Evolutionary conservation across 2,888 invertebrate genomes (phyloP), one percentile per base, ranked within the genome.

Genomic region (Crocallis elinguaria): DNA sequence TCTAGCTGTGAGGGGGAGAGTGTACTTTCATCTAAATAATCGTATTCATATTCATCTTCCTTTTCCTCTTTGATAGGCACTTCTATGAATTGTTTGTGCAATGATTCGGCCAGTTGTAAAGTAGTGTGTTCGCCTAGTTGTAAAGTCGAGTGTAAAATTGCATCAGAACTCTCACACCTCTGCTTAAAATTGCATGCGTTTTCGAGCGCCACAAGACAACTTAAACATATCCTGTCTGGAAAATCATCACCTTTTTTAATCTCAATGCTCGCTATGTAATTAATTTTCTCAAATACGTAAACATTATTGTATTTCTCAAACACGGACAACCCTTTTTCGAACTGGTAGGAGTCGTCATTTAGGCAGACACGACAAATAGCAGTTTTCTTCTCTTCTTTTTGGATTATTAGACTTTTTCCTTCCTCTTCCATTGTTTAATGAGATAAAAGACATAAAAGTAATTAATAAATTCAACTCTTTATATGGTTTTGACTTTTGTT

Each of bases 341-440:
- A 54, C 7, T 35, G 14, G 14, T 64, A 57, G 3, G 62, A 44
- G 14, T 74, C 71, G 29, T 50, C 61, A 12, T 61, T 53, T 45
- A 88, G 68, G 63, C 88, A 89, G 21, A 84, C 71, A 14, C 88
- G 81, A 49, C 88, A 89, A 36, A 77, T 66, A 25, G 64, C 58
- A 21, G 52, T 48, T 49, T 69, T 73, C 39, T 67, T 69, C 14
- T 65, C 61, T 29, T 67, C 64, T 3, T 23, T 16, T 12, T 9
- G 9, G 7, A 7, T n/a, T 25, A 12, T 0, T 35, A 21, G 0
- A 32, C 9, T 1, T 21, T 32, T 0, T 11, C 59, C 58, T 74
- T 75, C 16, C 12, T 14, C 27, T 25, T 17, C 25, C 7, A 2
- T 14, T 33, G 8, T 23, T 7, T 23, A 23, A 23, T 8, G 8